Evolutionary conservation across 2,797 vertebrate genomes (phyloP), one percentile per base, ranked within the genome.

Genomic region (Florisuga fusca): DNA sequence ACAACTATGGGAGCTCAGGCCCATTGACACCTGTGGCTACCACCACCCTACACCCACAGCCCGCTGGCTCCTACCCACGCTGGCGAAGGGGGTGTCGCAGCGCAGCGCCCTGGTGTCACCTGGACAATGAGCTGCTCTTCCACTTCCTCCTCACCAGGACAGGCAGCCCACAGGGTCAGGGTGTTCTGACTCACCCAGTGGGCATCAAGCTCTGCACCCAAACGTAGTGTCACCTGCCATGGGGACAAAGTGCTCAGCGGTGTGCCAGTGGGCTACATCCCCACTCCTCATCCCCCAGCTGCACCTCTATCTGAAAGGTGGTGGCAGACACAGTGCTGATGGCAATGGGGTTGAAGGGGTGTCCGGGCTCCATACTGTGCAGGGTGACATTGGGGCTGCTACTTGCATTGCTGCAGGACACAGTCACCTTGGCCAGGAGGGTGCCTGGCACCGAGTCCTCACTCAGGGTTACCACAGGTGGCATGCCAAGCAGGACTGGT

Each of bases 211-310:
- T 91, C 78, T 0, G 71, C 96, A 1, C 84, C 66, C 1, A 97
- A 97, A 84, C 79, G 96, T 85, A 98, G 95, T 1, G 93, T 98
- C 87, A 98, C 91, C 98, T 98, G 88, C 31, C 43, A 14, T 2
- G 2, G 45, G n/a, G 27, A 64, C 45, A 29, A 1, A 4, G 41
- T 4, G 4, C 17, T 90, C 27, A 61, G n/a, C 19, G 25, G 61
- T 59, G 29, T 0, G 0, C 17, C n/a, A 1, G 1, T 0, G 1
- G 38, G 6, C 15, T 61, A 31, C 61, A 23, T 48, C 33, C 66
- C 27, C 2, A 0, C 20, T 64, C 41, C 50, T 46, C 1, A 1
- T 9, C 31, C 66, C 33, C 19, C 58, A 67, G 46, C 8, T 18
- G 0, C 59, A 95, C 95, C 93, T 94, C 76, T 50, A 89, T 80